phyloP scores from a whole-genome alignment of 2,888 invertebrate genomes.

The Brenthis hecate region DNA sequence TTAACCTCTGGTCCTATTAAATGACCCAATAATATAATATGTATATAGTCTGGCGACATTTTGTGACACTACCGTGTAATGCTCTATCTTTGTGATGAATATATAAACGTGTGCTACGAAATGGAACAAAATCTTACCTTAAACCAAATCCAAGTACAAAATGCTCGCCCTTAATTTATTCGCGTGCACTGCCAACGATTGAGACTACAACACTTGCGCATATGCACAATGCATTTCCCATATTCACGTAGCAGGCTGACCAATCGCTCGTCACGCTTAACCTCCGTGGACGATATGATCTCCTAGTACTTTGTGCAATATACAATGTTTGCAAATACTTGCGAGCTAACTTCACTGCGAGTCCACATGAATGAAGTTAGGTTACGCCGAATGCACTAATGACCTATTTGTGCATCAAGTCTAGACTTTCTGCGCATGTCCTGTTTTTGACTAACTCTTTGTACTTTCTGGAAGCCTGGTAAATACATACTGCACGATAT shows the following conservation, averaged over 20 bases:
- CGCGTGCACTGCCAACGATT: slow-evolving; percentile 24
- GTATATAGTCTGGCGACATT: too few species aligned
- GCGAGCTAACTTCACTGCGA: slow-evolving; percentile 30
- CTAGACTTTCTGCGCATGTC: slow-evolving; percentile 43
- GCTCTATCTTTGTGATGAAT: too few species aligned
- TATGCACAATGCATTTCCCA: slow-evolving; percentile 46
- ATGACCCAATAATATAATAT: too few species aligned
- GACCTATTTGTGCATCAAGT: slow-evolving; percentile 35
- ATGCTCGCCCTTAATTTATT: slow-evolving; percentile 9
- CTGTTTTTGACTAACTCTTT: slow-evolving; percentile 26
- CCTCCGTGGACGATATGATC: slow-evolving; percentile 41
- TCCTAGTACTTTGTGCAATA: slow-evolving; percentile 46
- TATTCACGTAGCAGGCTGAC: slow-evolving; percentile 38
- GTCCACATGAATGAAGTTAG: slow-evolving; percentile 37
- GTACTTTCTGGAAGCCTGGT: slow-evolving; percentile 36
- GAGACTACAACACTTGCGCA: slow-evolving; percentile 41
- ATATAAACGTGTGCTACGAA: too few species aligned
- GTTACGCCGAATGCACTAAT: slow-evolving; percentile 36
- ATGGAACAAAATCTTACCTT: slow-evolving; percentile 20
- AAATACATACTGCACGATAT: slow-evolving; percentile 23
- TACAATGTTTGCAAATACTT: slow-evolving; percentile 40
- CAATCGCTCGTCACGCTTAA: slow-evolving; percentile 33
- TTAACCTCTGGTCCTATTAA: too few species aligned
- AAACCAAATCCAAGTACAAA: slow-evolving; percentile 1
- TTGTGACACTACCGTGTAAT: too few species aligned